These are phyloP conservation scores for Lithophane ornitopus DNA, from an alignment of 2,888 invertebrate species.

Conservation along the genomic window DNA sequence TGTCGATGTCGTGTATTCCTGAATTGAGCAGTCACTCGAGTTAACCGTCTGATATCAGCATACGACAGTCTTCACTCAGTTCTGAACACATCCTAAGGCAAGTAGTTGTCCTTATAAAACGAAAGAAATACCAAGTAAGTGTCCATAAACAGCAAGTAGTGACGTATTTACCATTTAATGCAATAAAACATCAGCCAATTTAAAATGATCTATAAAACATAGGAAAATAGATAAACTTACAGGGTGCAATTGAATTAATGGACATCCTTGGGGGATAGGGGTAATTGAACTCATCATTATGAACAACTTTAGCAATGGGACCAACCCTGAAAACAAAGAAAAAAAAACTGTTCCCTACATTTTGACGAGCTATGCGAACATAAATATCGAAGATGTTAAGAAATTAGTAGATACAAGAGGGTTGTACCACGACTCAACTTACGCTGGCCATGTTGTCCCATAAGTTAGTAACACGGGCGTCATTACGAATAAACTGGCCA, in stretches of 20 bases:
- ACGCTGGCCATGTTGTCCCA: slow-evolving; percentile 64
- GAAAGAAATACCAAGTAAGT: slow-evolving; percentile 51
- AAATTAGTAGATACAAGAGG: slow-evolving; percentile 47
- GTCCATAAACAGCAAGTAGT: slow-evolving; percentile 64
- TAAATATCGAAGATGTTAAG: not conserved
- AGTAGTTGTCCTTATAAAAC: slow-evolving; percentile 17
- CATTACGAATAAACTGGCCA: slow-evolving; percentile 84
- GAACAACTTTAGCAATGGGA: too few species aligned
- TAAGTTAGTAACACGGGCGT: slow-evolving; percentile 73
- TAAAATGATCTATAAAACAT: slow-evolving; percentile 23
- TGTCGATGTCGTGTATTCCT: not conserved
- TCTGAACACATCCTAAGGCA: not conserved
- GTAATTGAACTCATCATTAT: too few species aligned
- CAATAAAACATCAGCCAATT: slow-evolving; percentile 67
- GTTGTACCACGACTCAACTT: slow-evolving; percentile 56
- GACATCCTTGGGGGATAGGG: too few species aligned
- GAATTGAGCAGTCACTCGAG: too few species aligned
- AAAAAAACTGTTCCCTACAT: too few species aligned
- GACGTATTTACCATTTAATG: slow-evolving; percentile 74
- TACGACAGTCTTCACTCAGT: not conserved
- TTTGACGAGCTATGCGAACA: too few species aligned
- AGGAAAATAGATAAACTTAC: not conserved
- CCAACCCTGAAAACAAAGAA: too few species aligned
- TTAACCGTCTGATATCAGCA: not conserved
- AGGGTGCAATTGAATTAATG: too few species aligned